phyloP scores from a whole-genome alignment of 2,113 vertebrate genomes.

The Takifugu flavidus region DNA sequence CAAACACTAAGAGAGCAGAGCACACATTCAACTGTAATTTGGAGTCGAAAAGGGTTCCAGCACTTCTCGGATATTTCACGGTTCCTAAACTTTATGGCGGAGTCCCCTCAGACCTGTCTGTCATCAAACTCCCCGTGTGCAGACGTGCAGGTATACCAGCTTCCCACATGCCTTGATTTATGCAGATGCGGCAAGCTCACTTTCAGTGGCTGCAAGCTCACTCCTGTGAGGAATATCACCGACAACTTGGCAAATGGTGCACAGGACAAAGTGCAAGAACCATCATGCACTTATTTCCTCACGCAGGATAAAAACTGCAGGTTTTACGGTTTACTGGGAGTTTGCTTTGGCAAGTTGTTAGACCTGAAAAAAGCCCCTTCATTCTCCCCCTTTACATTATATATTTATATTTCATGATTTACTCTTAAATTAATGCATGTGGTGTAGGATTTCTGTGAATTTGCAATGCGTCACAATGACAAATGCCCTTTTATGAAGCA shows the following conservation, averaged over 20 bases:
- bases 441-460: not conserved
- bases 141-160: constrained; percentile 35
- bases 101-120: constrained; percentile 66
- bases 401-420: not conserved
- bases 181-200: constrained; percentile 37
- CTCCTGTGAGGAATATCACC: constrained; percentile 33
- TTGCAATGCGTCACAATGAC: not conserved
- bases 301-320: not conserved
- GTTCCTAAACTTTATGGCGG: constrained; percentile 59
- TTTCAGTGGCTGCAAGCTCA: constrained; percentile 45
- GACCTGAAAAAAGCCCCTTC: not conserved
- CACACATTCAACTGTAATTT: constrained; percentile 49
- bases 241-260: constrained; percentile 25
- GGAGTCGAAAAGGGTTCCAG: constrained; percentile 53
- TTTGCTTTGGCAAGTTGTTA: not conserved
- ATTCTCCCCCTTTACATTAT: not conserved
- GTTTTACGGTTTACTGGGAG: not conserved
- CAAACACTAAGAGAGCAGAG: constrained; percentile 29
- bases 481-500: too few relatives aligned
- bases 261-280: too few relatives aligned
- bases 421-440: not conserved
- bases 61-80: constrained; percentile 65
- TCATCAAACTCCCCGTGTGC: constrained; percentile 57
- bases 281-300: constrained; percentile 1
- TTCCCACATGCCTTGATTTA: constrained; percentile 48